phyloP scores from a whole-genome alignment of 1,140 invertebrate species.

The Teleopsis dalmanni region DNA sequence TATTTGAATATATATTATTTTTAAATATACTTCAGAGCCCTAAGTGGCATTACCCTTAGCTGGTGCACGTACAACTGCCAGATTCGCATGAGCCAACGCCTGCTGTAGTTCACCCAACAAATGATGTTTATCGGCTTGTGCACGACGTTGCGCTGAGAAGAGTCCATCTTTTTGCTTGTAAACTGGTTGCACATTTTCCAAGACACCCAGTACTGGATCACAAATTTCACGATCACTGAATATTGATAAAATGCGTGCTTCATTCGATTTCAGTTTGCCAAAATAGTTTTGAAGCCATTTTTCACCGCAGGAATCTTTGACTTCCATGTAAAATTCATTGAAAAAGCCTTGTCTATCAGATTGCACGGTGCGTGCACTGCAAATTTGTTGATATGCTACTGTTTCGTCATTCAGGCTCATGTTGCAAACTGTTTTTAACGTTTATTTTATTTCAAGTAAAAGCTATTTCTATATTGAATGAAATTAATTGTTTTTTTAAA shows the following conservation, averaged over 20 bases:
- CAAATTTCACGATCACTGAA: conserved; percentile 48
- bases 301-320: conserved; percentile 41
- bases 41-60: conserved; percentile 40
- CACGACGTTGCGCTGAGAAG: conserved; percentile 42
- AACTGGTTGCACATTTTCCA: conserved; percentile 46
- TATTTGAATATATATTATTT: not conserved
- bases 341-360: conserved; percentile 55
- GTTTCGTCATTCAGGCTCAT: conserved; percentile 28
- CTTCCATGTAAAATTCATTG: conserved; percentile 46
- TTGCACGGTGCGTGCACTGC: conserved; percentile 53
- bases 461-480: no score
- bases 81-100: conserved; percentile 52
- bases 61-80: conserved; percentile 58
- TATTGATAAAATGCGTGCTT: conserved; percentile 46
- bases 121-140: conserved; percentile 45
- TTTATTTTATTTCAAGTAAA: no score
- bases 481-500: no score
- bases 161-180: conserved; percentile 46
- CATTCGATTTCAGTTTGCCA: conserved; percentile 47
- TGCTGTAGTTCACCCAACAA: conserved; percentile 45
- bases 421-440: no score
- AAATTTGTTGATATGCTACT: conserved; percentile 44
- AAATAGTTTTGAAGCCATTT: conserved; percentile 51
- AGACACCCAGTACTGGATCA: conserved; percentile 42
- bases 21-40: not conserved